These are phyloP conservation scores for Dermatemys mawii DNA, from an alignment of 2,113 vertebrate species.

Conservation along the genomic window DNA sequence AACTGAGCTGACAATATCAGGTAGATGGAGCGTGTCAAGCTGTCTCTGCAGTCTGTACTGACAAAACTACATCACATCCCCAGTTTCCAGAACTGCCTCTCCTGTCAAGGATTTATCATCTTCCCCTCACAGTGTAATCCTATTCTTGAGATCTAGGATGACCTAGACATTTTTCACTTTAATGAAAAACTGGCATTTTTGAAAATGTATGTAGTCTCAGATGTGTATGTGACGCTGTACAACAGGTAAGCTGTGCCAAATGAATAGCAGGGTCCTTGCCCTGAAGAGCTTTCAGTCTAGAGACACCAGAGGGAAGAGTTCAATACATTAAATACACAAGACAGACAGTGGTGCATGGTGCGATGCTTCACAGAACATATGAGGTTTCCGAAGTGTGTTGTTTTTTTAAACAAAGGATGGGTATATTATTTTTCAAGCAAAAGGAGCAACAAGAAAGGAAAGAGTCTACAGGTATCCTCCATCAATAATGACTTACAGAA, in stretches of 20 bases:
- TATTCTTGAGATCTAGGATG: not conserved
- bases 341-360: not conserved
- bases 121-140: not conserved
- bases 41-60: not conserved
- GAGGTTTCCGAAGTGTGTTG: not conserved
- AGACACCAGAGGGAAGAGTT: not conserved
- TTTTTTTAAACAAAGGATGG: fast-evolving
- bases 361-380: not conserved
- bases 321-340: not conserved
- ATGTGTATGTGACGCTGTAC: not conserved
- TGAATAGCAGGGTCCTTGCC: not conserved
- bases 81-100: not conserved
- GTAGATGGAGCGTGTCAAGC: not conserved
- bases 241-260: slow-evolving; percentile 9
- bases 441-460: not conserved
- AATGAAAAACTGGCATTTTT: not conserved
- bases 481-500: not conserved
- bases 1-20: slow-evolving; percentile 10
- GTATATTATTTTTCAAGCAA: not conserved
- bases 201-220: not conserved
- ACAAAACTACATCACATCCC: not conserved
- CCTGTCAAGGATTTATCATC: slow-evolving; percentile 37
- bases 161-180: slow-evolving; percentile 6
- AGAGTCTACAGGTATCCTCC: not conserved
- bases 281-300: not conserved